phyloP scores from a whole-genome alignment of 2,113 vertebrate genomes.

The Tragelaphus scriptus region DNA sequence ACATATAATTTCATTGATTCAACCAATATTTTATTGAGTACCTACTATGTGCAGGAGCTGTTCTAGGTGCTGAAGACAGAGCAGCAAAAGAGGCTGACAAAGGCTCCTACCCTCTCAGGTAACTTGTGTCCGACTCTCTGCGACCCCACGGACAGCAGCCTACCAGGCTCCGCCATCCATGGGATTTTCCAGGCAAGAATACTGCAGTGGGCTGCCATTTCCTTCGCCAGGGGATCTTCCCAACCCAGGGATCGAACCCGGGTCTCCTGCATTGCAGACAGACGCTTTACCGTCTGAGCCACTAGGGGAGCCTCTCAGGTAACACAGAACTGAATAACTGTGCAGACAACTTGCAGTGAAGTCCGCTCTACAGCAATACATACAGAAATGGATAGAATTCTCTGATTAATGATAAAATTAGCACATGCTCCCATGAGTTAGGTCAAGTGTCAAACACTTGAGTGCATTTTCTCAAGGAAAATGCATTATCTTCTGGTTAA shows the following conservation, averaged over 20 bases:
- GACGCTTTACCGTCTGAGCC: too few relatives aligned
- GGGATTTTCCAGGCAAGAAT: too few relatives aligned
- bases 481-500: neutral
- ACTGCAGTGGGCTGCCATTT: too few relatives aligned
- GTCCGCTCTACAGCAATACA: neutral
- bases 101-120: neutral
- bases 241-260: too few relatives aligned
- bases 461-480: neutral
- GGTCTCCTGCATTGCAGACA: too few relatives aligned
- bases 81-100: neutral
- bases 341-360: neutral
- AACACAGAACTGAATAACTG: neutral
- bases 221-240: too few relatives aligned
- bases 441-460: neutral
- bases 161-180: too few relatives aligned
- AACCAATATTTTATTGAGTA: neutral
- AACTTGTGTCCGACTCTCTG: neutral
- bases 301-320: neutral
- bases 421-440: neutral
- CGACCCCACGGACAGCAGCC: too few relatives aligned
- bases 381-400: neutral
- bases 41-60: neutral
- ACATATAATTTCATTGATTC: neutral
- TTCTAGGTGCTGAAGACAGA: neutral
- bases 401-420: neutral